Base-by-base conservation (phyloP, 2,113 vertebrate species). In the Triplophysa tibetana region DNA sequence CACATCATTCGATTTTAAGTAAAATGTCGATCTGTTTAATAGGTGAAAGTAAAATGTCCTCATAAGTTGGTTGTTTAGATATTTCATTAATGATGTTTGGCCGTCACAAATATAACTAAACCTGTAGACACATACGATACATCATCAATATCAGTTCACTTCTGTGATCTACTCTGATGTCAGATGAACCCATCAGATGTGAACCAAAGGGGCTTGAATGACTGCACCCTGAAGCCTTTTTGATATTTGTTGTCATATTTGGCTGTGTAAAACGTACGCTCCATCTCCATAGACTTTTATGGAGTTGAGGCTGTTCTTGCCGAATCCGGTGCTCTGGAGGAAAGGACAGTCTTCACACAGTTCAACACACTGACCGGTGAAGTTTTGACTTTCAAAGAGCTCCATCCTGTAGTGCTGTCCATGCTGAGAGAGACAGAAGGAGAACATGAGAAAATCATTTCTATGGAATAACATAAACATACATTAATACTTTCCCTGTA, bases 381-480 rank as follows among this genome's bases (percentile, higher is more conserved):
- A 97, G 85, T 94, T 94, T 82, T 89, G 93, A 80, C 89, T 93
- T 82, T 97, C 95, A 1, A 95, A 97, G 87, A 96, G 90, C 90
- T 96, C 89, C 0, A 96, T 94, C 74, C 93, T 91, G 89, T 96
- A 98, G 70, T 95, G 93, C 81, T 96, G 95, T 0, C 96, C 95
- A 0, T 96, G 96, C 95, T 97, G 82, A n/a, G 14, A 26, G 16
- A 69, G 23, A 50, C 2, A 77, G 13, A 74, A 9, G 6, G 17
- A 56, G 16, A 77, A 56, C n/a, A 77, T 4, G 50, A 45, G 43
- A 45, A 45, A 45, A 45, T 45, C 10, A 45, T 45, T 23, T 75
- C n/a, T 52, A 2, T 52, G 16, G 16, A 52, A 52, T 17, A 52
- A 58, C 43, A 75, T 38, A 16, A 6, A 72, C 23, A 23, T 12